phyloP scores from a whole-genome alignment of 2,113 vertebrate species.

The Narcine bancroftii region DNA sequence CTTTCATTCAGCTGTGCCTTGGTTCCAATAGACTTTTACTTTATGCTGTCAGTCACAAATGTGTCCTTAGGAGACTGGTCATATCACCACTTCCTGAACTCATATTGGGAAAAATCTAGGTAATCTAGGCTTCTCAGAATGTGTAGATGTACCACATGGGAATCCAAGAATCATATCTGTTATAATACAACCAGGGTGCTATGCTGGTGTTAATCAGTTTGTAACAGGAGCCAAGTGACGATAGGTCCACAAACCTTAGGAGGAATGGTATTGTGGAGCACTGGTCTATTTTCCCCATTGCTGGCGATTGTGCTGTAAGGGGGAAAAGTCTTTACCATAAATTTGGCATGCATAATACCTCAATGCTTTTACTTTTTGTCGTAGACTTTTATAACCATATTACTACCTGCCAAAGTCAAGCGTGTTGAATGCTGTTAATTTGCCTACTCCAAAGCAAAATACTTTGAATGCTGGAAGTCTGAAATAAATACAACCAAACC shows the following conservation, averaged over 20 bases:
- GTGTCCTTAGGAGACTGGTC: not conserved
- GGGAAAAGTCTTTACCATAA: not conserved
- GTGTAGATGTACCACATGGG: not conserved
- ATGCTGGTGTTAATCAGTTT: not conserved
- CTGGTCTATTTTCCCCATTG: not conserved
- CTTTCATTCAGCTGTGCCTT: not conserved
- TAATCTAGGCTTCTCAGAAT: not conserved
- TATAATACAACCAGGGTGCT: not conserved
- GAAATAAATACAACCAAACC: not conserved
- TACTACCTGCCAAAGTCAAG: not conserved
- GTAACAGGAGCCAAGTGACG: not conserved
- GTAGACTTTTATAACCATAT: not conserved
- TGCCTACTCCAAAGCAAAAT: not conserved
- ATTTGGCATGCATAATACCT: not conserved
- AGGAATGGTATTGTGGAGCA: not conserved
- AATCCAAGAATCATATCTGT: not conserved
- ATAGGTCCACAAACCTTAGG: not conserved
- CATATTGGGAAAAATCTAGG: not conserved
- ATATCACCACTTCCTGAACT: not conserved
- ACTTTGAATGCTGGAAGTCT: not conserved
- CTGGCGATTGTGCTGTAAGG: not conserved
- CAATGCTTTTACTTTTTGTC: not conserved
- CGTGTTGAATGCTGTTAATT: not conserved
- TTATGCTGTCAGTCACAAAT: not conserved
- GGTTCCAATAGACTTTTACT: not conserved